Evolutionary conservation across 2,888 invertebrate genomes (phyloP).

Genomic region (Lomographa bimaculata): DNA sequence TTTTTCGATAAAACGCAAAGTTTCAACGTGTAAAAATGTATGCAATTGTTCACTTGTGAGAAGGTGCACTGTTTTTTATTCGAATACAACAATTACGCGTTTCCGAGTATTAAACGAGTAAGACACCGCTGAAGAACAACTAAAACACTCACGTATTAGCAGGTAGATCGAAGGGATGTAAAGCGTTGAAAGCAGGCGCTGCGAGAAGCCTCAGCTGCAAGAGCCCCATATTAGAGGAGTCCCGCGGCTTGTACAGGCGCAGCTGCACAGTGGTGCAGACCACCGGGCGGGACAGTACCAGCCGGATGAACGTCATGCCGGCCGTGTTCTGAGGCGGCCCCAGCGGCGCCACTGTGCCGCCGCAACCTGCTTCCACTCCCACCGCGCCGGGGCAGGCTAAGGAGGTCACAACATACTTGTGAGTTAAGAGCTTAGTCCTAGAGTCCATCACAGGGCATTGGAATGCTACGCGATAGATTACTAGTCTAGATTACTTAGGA

Average conservation of each 20-base stretch:
- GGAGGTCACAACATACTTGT: background rate
- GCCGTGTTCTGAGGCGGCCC: constrained; percentile 94
- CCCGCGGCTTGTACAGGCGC: constrained; percentile 90
- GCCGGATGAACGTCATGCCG: constrained; percentile 93
- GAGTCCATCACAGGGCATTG: too few relatives aligned
- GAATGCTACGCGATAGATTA: too few relatives aligned
- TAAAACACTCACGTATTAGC: constrained; percentile 44
- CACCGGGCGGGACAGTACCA: constrained; percentile 92
- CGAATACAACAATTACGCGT: too few relatives aligned
- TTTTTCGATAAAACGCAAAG: too few relatives aligned
- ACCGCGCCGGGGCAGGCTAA: constrained; percentile 94
- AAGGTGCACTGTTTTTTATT: too few relatives aligned
- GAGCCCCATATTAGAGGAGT: constrained; percentile 94
- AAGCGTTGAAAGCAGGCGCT: constrained; percentile 88
- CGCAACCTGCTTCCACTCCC: constrained; percentile 93
- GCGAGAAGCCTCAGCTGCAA: constrained; percentile 94
- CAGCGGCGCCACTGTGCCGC: constrained; percentile 91
- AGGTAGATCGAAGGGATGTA: constrained; percentile 60
- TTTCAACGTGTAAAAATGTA: too few relatives aligned
- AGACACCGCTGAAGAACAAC: too few relatives aligned
- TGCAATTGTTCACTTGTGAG: too few relatives aligned
- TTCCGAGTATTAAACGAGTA: too few relatives aligned
- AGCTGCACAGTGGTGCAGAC: constrained; percentile 93
- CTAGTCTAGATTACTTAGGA: too few relatives aligned
- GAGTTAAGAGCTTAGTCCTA: too few relatives aligned